These are phyloP conservation scores for Perccottus glenii DNA, from an alignment of 2,113 vertebrate genomes.

Conservation along the genomic window DNA sequence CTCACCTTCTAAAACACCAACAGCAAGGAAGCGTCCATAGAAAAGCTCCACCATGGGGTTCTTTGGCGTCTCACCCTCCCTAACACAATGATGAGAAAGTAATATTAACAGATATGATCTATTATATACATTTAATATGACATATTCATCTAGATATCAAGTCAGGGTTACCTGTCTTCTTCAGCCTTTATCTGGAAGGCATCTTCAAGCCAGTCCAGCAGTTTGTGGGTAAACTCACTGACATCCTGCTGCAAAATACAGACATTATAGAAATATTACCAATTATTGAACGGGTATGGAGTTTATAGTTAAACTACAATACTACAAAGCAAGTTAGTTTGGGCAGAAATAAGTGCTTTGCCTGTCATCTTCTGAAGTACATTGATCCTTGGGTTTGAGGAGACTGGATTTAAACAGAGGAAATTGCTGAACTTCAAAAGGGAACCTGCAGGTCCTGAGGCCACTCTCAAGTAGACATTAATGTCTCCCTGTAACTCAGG, in stretches of 20 bases:
- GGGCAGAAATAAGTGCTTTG: constrained; percentile 10
- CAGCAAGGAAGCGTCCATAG: constrained; percentile 94
- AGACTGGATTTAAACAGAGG: background rate
- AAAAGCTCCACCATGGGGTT: constrained; percentile 99
- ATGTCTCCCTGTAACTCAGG: constrained; percentile 43
- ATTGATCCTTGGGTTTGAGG: constrained; percentile 13
- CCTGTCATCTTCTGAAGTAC: constrained; percentile 19
- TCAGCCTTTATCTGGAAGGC: constrained; percentile 98
- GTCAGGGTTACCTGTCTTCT: constrained; percentile 81
- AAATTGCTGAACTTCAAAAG: constrained; percentile 40
- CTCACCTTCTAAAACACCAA: constrained; percentile 96
- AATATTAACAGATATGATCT: background rate
- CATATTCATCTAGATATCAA: no score
- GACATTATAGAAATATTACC: constrained; percentile 18
- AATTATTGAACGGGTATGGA: background rate
- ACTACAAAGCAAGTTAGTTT: constrained; percentile 6
- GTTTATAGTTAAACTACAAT: constrained; percentile 27
- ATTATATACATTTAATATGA: background rate
- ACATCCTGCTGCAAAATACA: constrained; percentile 89
- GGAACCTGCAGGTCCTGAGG: background rate
- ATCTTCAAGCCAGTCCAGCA: constrained; percentile 97
- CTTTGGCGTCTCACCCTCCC: constrained; percentile 97
- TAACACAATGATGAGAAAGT: constrained; percentile 56
- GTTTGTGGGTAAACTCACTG: constrained; percentile 97
- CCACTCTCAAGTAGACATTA: constrained; percentile 35